Evolutionary conservation across 2,797 vertebrate species (phyloP).

Genomic region (Uromys caudimaculatus): DNA sequence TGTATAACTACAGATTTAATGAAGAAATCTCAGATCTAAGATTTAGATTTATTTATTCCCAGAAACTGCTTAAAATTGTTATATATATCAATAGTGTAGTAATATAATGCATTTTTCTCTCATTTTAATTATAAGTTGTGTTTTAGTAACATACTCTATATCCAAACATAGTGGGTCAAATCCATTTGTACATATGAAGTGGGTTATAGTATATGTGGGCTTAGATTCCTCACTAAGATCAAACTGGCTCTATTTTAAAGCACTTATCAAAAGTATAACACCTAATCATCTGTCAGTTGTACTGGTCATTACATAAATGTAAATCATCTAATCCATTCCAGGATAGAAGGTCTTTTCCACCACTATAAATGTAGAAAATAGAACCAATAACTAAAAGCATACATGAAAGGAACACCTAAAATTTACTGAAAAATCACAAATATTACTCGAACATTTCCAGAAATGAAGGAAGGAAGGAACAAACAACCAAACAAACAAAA

Average conservation of each 20-base stretch:
- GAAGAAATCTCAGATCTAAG: neutral
- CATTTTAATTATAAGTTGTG: neutral
- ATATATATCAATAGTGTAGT: neutral
- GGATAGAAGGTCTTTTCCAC: neutral
- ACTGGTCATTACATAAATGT: neutral
- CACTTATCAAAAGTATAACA: neutral
- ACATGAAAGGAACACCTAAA: neutral
- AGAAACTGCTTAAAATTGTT: constrained; percentile 1
- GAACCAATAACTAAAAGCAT: neutral
- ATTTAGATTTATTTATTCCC: neutral
- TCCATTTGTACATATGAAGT: neutral
- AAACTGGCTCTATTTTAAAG: constrained; percentile 10
- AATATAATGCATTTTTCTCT: neutral
- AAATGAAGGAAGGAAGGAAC: no score
- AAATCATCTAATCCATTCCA: neutral
- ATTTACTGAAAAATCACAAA: neutral
- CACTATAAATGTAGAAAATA: neutral
- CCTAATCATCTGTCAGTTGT: neutral
- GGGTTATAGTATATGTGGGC: neutral
- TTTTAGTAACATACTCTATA: neutral
- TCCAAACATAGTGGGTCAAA: neutral
- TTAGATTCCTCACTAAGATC: neutral
- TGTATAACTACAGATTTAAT: neutral
- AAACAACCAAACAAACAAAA: neutral
- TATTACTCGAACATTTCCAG: neutral